Evolutionary conservation across 2,888 invertebrate species (phyloP), one percentile per base, ranked within the genome.

Genomic region (Hypselothyrea guttata): DNA sequence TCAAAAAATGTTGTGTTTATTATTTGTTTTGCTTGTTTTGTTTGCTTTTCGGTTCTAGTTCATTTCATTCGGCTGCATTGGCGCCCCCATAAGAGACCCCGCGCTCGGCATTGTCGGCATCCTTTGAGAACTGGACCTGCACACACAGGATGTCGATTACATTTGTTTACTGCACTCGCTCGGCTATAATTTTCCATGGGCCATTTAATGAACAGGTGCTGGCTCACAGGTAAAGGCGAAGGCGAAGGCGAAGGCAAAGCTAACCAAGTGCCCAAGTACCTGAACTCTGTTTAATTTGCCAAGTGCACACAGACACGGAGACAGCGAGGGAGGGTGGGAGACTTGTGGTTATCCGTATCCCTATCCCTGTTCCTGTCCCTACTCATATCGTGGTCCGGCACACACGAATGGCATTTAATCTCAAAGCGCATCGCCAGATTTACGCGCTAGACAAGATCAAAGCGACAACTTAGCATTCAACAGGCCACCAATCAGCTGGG

Each of bases 401-500:
- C 72, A 74, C 74, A 62, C 72, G 73, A 79, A 73, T 76, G 77
- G 73, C 82, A 75, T 82, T 82, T 81, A 79, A 82, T 81, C 81
- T 73, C 57, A 60, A 81, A 82, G 81, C 79, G 57, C 83, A 81
- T 81, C 81, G 59, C 54, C 68, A 82, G 81, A 81, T 81, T 81
- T 81, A 81, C 81, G 81, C 79, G 65, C 79, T 59, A 77, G 81
- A 81, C 81, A 82, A 81, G 81, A 82, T 81, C 81, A 75, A 63
- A 75, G 77, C 72, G 77, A 77, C 82, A 76, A 82, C 82, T 78
- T 81, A 74, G 75, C 79, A 78, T 76, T 76, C 82, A 78, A 71
- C 70, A 75, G 77, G 46, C 76, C 76, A 75, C 76, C 79, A 82
- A 81, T 79, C 78, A 75, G 46, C 69, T 51, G 40, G 51, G 61